Percentiles rank a stretch among this genome's conserved stretches.
Evolutionary conservation across 2,888 invertebrate species (phyloP).

Genomic region (Nemotelus pantherinus): DNA sequence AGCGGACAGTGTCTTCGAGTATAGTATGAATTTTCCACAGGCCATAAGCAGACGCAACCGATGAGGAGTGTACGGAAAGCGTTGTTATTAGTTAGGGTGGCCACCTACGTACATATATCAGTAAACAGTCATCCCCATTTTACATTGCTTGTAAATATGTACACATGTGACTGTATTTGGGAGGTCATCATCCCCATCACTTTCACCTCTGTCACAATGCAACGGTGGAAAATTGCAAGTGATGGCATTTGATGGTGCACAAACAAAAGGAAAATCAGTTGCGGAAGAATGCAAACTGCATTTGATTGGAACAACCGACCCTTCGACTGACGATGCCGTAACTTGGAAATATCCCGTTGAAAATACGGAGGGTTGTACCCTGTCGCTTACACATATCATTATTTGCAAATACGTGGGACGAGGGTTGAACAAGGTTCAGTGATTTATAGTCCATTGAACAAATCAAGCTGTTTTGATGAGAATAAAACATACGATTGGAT

Average conservation of each 20-base stretch:
- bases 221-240: constrained; percentile 22
- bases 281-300: constrained; percentile 40
- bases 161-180: background rate
- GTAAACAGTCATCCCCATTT: too few relatives aligned
- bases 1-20: background rate
- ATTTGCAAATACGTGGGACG: background rate
- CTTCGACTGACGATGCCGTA: background rate
- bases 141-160: background rate
- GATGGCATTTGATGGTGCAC: constrained; percentile 2
- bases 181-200: background rate
- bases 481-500: constrained; percentile 41
- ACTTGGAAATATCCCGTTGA: constrained; percentile 9
- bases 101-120: background rate
- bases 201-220: constrained; percentile 15
- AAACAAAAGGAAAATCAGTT: constrained; percentile 39
- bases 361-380: background rate
- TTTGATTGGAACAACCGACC: constrained; percentile 16
- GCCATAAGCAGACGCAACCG: constrained; percentile 12
- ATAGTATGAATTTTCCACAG: constrained; percentile 26
- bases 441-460: constrained; percentile 35
- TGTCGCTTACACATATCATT: background rate
- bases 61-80: background rate
- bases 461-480: constrained; percentile 35
- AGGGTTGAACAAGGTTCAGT: constrained; percentile 35
- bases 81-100: background rate